Conservation (phyloP, 2,113 vertebrate genomes). For the Ia io region DNA sequence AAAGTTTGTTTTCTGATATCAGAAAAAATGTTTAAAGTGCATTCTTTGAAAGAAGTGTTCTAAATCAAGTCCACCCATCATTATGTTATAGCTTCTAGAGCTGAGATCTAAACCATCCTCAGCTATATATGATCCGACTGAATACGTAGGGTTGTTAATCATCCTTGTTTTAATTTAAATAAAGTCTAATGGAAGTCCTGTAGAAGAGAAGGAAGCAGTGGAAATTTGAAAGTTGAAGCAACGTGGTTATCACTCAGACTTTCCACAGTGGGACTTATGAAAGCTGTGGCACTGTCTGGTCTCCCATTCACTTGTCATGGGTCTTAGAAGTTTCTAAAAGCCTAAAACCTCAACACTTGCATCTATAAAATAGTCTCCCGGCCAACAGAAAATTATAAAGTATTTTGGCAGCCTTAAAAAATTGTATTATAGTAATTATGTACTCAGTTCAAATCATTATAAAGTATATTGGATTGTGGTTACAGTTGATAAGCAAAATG, state of each 20-base stretch:
- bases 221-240: not conserved
- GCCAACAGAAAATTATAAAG: conserved; percentile 9
- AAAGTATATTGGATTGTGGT: not conserved
- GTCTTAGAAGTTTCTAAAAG: conserved; percentile 22
- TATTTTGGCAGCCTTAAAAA: not conserved
- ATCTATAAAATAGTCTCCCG: not conserved
- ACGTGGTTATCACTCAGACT: not conserved
- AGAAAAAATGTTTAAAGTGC: not conserved
- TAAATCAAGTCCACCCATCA: not conserved
- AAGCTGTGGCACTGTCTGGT: not conserved
- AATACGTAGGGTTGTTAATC: not conserved
- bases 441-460: conserved; percentile 48
- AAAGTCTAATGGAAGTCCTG: not conserved
- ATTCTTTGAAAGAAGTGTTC: not conserved
- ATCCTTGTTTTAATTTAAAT: not conserved
- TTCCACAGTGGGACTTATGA: not conserved
- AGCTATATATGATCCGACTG: not conserved
- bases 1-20: conserved; percentile 27
- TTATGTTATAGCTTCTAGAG: not conserved
- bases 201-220: not conserved
- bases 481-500: not conserved
- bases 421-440: not conserved
- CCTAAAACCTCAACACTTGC: not conserved
- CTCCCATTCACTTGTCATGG: not conserved
- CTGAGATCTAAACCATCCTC: not conserved